Evolutionary conservation across 2,113 vertebrate genomes (phyloP).

Genomic region (Leiothrix lutea): DNA sequence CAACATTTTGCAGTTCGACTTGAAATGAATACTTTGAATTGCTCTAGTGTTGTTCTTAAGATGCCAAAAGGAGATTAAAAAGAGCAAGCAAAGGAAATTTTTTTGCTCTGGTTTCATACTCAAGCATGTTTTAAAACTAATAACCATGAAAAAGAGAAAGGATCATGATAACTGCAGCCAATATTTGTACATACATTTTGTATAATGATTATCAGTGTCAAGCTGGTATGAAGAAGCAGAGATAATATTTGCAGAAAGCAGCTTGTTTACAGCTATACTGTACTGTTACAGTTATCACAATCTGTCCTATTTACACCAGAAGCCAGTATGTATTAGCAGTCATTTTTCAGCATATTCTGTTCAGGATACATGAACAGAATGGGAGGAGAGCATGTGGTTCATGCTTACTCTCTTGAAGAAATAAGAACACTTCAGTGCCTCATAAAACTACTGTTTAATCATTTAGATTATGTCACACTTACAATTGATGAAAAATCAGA

Average conservation of each 20-base stretch:
- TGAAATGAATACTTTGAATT: background rate
- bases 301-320: slow-evolving; percentile 10
- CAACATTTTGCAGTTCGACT: background rate
- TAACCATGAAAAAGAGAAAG: background rate
- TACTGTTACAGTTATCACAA: background rate
- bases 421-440: background rate
- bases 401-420: background rate
- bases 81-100: background rate
- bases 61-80: background rate
- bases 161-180: background rate
- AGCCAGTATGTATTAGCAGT: background rate
- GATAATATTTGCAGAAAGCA: slow-evolving; percentile 13
- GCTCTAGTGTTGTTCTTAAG: background rate
- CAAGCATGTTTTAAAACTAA: background rate
- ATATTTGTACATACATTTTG: background rate
- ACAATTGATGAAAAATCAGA: background rate
- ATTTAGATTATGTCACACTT: background rate
- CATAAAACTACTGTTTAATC: background rate
- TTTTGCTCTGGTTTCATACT: background rate
- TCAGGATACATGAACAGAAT: too few relatives aligned
- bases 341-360: background rate
- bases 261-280: background rate
- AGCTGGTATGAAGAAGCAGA: background rate
- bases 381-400: background rate
- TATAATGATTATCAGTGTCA: background rate